Evolutionary conservation across 1,140 invertebrate species (phyloP).

Genomic region (Drosophila neocordata): DNA sequence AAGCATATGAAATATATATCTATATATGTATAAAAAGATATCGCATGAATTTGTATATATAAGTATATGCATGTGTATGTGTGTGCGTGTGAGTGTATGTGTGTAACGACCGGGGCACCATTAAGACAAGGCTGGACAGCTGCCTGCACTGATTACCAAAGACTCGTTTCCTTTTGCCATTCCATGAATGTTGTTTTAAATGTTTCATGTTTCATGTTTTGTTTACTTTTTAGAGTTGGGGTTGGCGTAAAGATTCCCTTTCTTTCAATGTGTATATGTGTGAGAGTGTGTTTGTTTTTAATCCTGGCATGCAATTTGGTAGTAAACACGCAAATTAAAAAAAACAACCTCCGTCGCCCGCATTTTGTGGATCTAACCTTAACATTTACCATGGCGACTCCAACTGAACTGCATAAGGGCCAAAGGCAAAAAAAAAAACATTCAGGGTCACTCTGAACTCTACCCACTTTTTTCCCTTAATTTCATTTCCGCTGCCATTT

Average conservation of each 20-base stretch:
- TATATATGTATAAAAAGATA: neutral
- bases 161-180: conserved; percentile 10
- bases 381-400: conserved; percentile 57
- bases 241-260: conserved; percentile 13
- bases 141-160: conserved; percentile 21
- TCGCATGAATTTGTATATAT: neutral
- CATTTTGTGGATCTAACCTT: conserved; percentile 51
- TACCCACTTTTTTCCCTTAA: conserved; percentile 37
- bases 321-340: conserved; percentile 74
- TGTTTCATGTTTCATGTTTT: conserved; percentile 26
- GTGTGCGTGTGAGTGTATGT: neutral
- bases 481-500: conserved; percentile 60
- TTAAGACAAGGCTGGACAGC: conserved; percentile 14
- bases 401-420: conserved; percentile 14
- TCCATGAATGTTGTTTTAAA: conserved; percentile 27
- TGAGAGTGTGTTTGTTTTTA: conserved; percentile 26
- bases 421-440: conserved; percentile 18
- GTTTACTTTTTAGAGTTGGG: neutral
- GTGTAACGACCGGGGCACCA: neutral
- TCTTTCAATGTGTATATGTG: conserved; percentile 17
- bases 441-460: conserved; percentile 31
- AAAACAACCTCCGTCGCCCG: conserved; percentile 18
- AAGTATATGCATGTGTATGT: neutral
- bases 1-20: neutral
- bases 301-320: conserved; percentile 56